phyloP scores from a whole-genome alignment of 2,113 vertebrate species.

The Piprites chloris region DNA sequence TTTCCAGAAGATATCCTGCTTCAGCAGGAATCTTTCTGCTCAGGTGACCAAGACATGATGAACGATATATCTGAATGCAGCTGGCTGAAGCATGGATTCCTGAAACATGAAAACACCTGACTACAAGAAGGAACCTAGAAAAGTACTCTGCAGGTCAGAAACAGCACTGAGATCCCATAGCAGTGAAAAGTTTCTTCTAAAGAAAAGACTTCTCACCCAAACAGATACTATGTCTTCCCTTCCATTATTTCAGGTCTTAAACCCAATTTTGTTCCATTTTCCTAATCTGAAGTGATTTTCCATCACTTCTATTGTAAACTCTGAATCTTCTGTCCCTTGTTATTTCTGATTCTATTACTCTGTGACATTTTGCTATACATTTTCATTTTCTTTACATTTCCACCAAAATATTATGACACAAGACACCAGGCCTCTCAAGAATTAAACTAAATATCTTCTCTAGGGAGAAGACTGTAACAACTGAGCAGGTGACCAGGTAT shows the following conservation, averaged over 20 bases:
- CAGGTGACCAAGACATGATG: neutral
- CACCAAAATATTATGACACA: neutral
- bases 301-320: neutral
- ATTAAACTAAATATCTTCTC: neutral
- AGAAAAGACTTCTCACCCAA: neutral
- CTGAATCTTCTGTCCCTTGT: neutral
- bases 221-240: neutral
- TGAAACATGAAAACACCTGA: neutral
- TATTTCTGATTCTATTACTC: neutral
- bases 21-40: neutral
- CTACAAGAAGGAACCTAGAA: neutral
- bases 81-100: neutral
- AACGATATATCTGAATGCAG: neutral
- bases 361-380: neutral
- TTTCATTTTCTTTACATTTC: neutral
- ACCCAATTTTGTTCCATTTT: neutral
- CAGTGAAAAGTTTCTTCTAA: neutral
- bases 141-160: neutral
- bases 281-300: neutral
- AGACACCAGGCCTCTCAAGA: neutral
- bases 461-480: neutral
- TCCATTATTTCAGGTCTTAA: neutral
- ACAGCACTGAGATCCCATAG: neutral
- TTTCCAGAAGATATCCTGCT: neutral
- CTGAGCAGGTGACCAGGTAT: neutral